Evolutionary conservation across 2,113 vertebrate genomes (phyloP).

Genomic region (Bubalus kerabau): DNA sequence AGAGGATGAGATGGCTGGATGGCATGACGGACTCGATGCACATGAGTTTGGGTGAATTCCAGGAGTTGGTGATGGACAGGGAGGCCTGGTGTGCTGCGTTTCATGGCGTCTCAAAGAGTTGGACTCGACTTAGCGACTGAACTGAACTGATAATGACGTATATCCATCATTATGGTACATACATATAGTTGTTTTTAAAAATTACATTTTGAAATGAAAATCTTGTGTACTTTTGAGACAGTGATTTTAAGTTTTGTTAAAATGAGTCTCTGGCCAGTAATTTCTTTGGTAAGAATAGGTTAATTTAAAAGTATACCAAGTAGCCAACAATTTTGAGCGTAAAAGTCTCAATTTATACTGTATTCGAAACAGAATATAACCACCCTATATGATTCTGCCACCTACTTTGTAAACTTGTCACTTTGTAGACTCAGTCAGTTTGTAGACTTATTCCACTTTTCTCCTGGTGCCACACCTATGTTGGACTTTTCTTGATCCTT

Average conservation of each 20-base stretch:
- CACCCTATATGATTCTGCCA: background rate
- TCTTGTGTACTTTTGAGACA: background rate
- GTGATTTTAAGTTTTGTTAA: background rate
- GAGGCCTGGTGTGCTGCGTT: background rate
- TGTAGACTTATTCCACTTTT: background rate
- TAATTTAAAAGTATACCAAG: background rate
- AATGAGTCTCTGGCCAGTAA: background rate
- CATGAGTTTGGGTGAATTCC: background rate
- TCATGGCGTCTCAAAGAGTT: background rate
- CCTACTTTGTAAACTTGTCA: background rate
- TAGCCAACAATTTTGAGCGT: background rate
- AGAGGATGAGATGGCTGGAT: background rate
- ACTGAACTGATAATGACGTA: background rate
- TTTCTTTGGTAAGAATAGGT: background rate
- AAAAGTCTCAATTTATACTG: background rate
- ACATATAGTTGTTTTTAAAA: background rate
- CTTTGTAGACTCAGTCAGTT: background rate
- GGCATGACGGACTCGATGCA: background rate
- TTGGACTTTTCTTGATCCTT: background rate
- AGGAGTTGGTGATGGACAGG: background rate
- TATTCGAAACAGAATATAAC: background rate
- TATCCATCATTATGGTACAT: background rate
- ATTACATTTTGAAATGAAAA: background rate
- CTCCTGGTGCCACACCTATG: background rate
- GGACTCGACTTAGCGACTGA: no score